phyloP scores from a whole-genome alignment of 1,140 invertebrate species.

The Hycleus phaleratus region DNA sequence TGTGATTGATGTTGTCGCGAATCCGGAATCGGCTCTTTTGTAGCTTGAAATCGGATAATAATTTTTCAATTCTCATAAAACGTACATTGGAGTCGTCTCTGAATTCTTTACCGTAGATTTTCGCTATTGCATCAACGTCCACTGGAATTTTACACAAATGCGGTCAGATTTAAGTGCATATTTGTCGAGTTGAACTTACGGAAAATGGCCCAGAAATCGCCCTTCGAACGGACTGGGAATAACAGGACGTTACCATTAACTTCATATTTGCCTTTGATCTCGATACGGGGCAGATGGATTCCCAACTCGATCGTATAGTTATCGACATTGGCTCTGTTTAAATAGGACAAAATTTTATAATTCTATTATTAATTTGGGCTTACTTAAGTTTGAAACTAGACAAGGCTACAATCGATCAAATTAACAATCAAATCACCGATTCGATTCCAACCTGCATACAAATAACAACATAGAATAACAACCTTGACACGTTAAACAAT shows the following conservation, averaged over 20 bases:
- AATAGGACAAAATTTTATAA: no score
- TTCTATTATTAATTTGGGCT: no score
- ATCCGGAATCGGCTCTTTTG: conserved; percentile 61
- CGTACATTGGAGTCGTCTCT: conserved; percentile 48
- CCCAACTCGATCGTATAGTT: conserved; percentile 60
- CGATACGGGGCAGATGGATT: conserved; percentile 60
- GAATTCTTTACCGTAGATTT: conserved; percentile 59
- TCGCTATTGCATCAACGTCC: conserved; percentile 60
- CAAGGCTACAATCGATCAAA: no score
- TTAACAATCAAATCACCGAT: not conserved
- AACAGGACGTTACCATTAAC: conserved; percentile 65
- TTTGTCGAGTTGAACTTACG: conserved; percentile 45
- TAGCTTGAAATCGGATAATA: conserved; percentile 63
- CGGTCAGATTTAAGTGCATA: not conserved
- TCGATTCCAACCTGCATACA: not conserved
- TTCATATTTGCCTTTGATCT: conserved; percentile 63
- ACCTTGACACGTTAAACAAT: conserved; percentile 5
- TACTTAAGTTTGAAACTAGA: conserved; percentile 18
- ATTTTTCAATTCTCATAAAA: conserved; percentile 58
- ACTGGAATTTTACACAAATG: conserved; percentile 43
- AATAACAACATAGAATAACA: not conserved
- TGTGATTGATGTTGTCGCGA: conserved; percentile 59
- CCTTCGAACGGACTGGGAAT: conserved; percentile 65
- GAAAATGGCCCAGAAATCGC: conserved; percentile 70
- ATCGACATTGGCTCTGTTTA: conserved; percentile 52